Evolutionary conservation across 2,888 invertebrate species (phyloP).

Genomic region (Sesamia inferens): DNA sequence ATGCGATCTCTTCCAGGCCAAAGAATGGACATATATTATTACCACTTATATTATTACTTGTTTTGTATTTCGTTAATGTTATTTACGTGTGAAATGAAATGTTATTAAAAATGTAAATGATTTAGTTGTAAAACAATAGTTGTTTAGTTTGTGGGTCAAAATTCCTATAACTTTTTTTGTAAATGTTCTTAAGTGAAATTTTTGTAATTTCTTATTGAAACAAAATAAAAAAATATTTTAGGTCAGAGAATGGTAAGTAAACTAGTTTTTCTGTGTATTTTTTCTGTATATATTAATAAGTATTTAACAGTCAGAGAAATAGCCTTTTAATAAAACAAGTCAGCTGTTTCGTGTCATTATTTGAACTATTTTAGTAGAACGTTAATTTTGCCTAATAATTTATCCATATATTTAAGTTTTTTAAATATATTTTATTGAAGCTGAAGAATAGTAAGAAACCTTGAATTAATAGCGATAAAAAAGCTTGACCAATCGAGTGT

Average conservation of each 20-base stretch:
- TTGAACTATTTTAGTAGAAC: background rate
- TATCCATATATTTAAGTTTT: background rate
- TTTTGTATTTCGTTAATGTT: too few relatives aligned
- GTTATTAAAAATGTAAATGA: too few relatives aligned
- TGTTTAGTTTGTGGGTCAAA: too few relatives aligned
- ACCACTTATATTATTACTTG: too few relatives aligned
- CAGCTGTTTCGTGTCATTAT: background rate
- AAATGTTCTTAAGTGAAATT: too few relatives aligned
- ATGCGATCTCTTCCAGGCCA: too few relatives aligned
- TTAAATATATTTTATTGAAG: background rate
- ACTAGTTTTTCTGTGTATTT: background rate
- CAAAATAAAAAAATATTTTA: too few relatives aligned
- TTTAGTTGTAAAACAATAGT: background rate
- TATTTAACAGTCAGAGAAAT: background rate
- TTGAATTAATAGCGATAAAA: constrained; percentile 1
- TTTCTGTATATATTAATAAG: too few relatives aligned
- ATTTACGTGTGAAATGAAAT: too few relatives aligned
- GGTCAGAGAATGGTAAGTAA: background rate
- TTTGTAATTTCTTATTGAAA: too few relatives aligned
- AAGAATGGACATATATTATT: too few relatives aligned
- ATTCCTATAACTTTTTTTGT: too few relatives aligned
- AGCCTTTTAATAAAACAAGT: background rate
- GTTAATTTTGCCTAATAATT: background rate
- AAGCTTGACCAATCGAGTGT: background rate
- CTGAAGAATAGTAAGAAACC: background rate